These are phyloP conservation scores for Helobdella robusta DNA, from an alignment of 2,888 invertebrate genomes.

Conservation along the genomic window DNA sequence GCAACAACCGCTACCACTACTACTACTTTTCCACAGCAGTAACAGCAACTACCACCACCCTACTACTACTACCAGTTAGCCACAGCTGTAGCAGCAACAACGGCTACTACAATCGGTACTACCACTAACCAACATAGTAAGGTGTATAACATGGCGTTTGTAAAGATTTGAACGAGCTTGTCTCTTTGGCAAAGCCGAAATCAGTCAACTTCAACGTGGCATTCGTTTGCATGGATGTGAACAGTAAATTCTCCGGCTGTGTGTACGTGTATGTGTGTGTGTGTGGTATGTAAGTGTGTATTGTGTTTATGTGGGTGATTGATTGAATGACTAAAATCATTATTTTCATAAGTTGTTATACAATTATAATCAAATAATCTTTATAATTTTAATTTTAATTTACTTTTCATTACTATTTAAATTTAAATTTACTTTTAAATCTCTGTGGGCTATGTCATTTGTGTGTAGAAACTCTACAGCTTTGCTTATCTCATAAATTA, in stretches of 20 bases:
- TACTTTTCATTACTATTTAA: neutral
- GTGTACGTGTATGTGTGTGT: no score
- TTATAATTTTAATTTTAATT: no score
- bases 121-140: constrained; percentile 78
- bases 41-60: no score
- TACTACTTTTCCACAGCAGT: no score
- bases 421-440: constrained; percentile 69
- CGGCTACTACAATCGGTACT: no score
- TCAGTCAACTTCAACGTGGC: constrained; percentile 91
- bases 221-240: constrained; percentile 60
- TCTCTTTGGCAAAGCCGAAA: constrained; percentile 98
- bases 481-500: constrained; percentile 90
- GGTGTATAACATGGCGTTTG: constrained; percentile 98
- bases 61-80: no score
- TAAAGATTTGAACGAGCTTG: constrained; percentile 71
- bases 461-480: constrained; percentile 88
- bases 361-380: no score
- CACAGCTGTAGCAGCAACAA: no score
- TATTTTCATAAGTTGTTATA: neutral
- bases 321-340: no score
- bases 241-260: constrained; percentile 76
- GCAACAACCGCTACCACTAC: no score
- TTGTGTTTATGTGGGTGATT: no score
- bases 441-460: constrained; percentile 88
- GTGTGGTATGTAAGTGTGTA: no score